A percentile compares a stretch with the other conserved stretches of the same genome.
Conservation (phyloP, 2,797 vertebrate species). For the Myotis planiceps region DNA sequence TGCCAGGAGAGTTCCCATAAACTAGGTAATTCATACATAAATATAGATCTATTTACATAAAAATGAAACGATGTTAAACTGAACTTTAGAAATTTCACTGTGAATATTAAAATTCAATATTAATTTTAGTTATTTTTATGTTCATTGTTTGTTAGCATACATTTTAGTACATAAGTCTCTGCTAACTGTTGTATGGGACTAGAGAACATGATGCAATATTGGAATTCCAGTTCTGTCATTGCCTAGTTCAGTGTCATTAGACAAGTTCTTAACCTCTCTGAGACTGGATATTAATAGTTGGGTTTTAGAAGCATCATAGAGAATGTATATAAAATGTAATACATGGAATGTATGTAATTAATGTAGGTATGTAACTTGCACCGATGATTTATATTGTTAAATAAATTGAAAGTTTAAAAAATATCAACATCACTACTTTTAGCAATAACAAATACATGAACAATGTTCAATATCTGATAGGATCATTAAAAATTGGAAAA, state of each 20-base stretch:
- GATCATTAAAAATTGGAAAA: not conserved
- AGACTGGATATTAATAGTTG: not conserved
- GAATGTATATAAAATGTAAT: not conserved
- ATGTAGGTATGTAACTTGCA: not conserved
- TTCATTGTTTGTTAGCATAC: not conserved
- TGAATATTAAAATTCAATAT: not conserved
- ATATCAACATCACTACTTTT: not conserved
- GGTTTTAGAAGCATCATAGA: not conserved
- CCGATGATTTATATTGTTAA: not conserved
- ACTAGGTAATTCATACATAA: not conserved
- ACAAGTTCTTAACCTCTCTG: not conserved
- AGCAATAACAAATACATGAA: not conserved
- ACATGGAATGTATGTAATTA: not conserved
- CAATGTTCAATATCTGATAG: not conserved
- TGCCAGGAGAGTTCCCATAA: not conserved
- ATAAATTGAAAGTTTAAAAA: not conserved
- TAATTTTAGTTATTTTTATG: not conserved
- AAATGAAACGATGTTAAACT: not conserved
- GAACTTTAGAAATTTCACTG: not conserved
- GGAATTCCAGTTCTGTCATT: not conserved
- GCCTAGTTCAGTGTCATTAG: not conserved
- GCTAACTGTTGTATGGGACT: not conserved
- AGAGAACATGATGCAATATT: not conserved
- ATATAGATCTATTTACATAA: not conserved
- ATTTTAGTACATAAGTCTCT: not conserved